Conservation (phyloP, 1,140 invertebrate genomes). For the Zaprionus ghesquierei region DNA sequence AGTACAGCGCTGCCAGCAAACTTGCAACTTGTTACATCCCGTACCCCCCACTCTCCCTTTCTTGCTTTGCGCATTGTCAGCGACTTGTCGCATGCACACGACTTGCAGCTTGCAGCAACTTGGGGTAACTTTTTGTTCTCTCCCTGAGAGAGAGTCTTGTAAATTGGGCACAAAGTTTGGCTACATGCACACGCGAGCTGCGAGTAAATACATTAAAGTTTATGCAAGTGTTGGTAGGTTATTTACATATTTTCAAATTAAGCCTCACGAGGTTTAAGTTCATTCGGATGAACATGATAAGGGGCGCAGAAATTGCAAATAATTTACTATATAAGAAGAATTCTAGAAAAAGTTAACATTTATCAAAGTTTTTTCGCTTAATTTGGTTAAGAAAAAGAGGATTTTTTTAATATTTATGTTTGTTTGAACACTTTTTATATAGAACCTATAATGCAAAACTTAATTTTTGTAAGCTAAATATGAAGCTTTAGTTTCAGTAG, state of each 20-base stretch:
- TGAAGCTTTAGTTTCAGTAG: no score
- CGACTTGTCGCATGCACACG: constrained; percentile 53
- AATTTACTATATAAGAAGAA: neutral
- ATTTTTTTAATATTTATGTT: no score
- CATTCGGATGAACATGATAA: neutral
- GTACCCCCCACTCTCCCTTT: neutral
- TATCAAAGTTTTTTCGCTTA: no score
- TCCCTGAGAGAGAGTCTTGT: constrained; percentile 8
- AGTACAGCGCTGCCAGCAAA: constrained; percentile 84
- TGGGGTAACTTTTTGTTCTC: constrained; percentile 35
- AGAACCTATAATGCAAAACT: no score
- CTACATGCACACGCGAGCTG: neutral
- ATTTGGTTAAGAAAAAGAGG: no score
- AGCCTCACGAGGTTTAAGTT: no score
- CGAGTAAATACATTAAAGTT: neutral
- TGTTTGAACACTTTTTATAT: no score
- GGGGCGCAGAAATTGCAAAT: neutral
- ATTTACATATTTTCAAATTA: neutral
- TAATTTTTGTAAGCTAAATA: no score
- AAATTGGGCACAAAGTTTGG: constrained; percentile 67
- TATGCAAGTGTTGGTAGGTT: neutral
- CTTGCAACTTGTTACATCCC: neutral
- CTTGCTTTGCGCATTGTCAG: constrained; percentile 62
- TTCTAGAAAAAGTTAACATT: neutral
- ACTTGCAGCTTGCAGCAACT: constrained; percentile 40